These are phyloP conservation scores for Gambusia holbrooki DNA, from an alignment of 2,113 vertebrate genomes.

Conservation along the genomic window DNA sequence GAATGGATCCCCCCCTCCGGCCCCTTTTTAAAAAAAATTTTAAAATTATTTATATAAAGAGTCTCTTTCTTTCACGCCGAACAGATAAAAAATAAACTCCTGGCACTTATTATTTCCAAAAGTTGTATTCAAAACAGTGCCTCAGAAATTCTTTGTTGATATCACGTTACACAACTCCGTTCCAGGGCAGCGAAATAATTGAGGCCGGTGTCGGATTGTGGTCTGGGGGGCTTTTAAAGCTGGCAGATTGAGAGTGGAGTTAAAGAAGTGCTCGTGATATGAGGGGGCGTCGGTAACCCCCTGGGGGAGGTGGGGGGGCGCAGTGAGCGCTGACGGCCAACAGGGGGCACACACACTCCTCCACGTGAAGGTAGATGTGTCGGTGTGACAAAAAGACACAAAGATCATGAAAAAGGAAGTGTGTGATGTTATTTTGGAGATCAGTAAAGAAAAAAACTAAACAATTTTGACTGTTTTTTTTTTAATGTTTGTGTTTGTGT, in stretches of 20 bases:
- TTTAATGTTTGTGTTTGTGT: not conserved
- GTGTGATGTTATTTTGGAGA: not conserved
- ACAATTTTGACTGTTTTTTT: not conserved
- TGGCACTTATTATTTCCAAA: conserved; percentile 73
- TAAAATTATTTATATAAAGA: conserved; percentile 60
- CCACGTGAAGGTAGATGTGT: not conserved
- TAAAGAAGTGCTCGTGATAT: conserved; percentile 66
- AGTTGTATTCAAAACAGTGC: conserved; percentile 54
- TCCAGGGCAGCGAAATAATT: conserved; percentile 77
- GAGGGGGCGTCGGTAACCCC: conserved; percentile 3
- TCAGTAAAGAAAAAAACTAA: not conserved
- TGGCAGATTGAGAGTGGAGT: conserved; percentile 67
- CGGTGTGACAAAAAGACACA: conserved; percentile 1
- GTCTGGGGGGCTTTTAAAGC: conserved; percentile 62
- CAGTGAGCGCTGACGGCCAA: conserved; percentile 45
- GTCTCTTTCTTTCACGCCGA: conserved; percentile 60
- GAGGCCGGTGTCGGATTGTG: conserved; percentile 78
- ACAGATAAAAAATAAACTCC: conserved; percentile 75
- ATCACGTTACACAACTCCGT: conserved; percentile 64
- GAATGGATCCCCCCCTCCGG: conserved; percentile 53
- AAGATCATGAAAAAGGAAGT: not conserved
- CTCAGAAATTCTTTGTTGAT: conserved; percentile 76
- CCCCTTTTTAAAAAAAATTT: conserved; percentile 22
- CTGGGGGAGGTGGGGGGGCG: not conserved
- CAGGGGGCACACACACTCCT: conserved; percentile 79